phyloP scores from a whole-genome alignment of 1,140 invertebrate species.

The Monomorium pharaonis region DNA sequence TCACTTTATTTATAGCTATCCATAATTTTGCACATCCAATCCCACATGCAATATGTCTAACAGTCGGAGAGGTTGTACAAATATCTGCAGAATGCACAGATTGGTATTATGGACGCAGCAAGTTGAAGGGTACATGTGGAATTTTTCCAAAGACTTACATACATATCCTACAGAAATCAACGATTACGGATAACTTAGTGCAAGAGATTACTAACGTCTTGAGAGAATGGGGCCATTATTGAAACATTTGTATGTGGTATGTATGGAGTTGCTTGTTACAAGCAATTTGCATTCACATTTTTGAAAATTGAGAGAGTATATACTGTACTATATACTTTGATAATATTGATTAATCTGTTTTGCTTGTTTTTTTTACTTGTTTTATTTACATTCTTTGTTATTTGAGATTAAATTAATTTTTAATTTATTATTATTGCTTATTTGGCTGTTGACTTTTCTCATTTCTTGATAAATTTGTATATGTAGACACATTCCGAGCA shows the following conservation, averaged over 20 bases:
- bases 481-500: slow-evolving; percentile 86
- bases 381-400: too few relatives aligned
- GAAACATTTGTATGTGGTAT: slow-evolving; percentile 94
- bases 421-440: too few relatives aligned
- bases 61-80: slow-evolving; percentile 91
- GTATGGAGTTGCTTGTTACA: slow-evolving; percentile 73
- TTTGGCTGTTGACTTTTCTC: too few relatives aligned
- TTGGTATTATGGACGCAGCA: slow-evolving; percentile 92
- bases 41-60: slow-evolving; percentile 87
- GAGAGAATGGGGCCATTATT: slow-evolving; percentile 95
- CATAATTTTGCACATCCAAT: slow-evolving; percentile 88
- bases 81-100: slow-evolving; percentile 89
- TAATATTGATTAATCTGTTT: too few relatives aligned
- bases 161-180: slow-evolving; percentile 84
- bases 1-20: slow-evolving; percentile 85
- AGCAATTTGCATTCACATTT: background rate
- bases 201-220: slow-evolving; percentile 95
- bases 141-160: slow-evolving; percentile 95
- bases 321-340: too few relatives aligned
- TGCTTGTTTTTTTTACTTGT: too few relatives aligned
- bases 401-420: too few relatives aligned
- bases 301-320: background rate
- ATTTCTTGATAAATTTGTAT: slow-evolving; percentile 12
- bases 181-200: slow-evolving; percentile 86
- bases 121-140: slow-evolving; percentile 86